These are phyloP conservation scores for Meloidogyne exigua DNA, from an alignment of 1,140 invertebrate species.

Conservation along the genomic window DNA sequence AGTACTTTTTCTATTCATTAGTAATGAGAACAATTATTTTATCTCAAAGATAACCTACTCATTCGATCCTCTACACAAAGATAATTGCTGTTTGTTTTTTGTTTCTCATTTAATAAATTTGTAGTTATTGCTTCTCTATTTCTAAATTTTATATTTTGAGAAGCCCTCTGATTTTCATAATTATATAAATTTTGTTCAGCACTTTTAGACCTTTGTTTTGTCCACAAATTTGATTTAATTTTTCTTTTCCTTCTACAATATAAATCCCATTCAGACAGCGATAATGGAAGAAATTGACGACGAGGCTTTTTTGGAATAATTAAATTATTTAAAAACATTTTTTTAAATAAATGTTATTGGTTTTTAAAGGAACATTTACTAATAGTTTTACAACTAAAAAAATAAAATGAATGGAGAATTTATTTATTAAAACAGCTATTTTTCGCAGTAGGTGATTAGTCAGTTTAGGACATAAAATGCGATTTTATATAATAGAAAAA, in stretches of 20 bases:
- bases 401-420: not conserved
- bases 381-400: not conserved
- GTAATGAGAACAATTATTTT: not conserved
- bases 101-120: not conserved
- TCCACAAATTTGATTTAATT: not conserved
- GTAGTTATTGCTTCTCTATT: not conserved
- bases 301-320: constrained; percentile 21
- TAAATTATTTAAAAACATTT: constrained; percentile 1
- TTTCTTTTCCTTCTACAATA: constrained; percentile 17
- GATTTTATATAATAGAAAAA: too few species aligned
- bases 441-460: not conserved
- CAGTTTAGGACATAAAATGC: not conserved
- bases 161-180: not conserved
- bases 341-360: not conserved
- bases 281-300: constrained; percentile 21
- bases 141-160: constrained; percentile 2
- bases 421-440: not conserved
- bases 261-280: constrained; percentile 25
- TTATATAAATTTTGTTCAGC: not conserved
- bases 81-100: not conserved
- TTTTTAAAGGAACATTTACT: not conserved
- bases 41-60: too few species aligned
- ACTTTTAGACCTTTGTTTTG: not conserved
- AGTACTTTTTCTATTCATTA: too few species aligned
- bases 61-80: not conserved